These are phyloP conservation scores for Diceros bicornis DNA, from an alignment of 2,797 vertebrate species.

Conservation along the genomic window DNA sequence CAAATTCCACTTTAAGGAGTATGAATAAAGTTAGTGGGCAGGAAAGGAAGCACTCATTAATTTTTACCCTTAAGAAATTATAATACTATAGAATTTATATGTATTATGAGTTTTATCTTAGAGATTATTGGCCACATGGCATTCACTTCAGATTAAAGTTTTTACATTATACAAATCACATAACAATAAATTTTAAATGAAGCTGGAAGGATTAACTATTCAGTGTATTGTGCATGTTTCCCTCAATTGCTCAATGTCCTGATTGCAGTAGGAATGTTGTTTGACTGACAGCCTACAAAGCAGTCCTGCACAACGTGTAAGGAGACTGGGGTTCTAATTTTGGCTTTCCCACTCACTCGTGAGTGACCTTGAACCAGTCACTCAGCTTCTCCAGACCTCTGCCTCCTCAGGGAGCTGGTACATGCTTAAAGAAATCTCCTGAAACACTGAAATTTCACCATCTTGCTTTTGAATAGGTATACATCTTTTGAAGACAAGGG, in stretches of 20 bases:
- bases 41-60: background rate
- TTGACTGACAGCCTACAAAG: conserved; percentile 20
- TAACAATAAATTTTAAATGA: conserved; percentile 37
- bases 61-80: conserved; percentile 46
- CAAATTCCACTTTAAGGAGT: background rate
- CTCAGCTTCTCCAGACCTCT: background rate
- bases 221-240: background rate
- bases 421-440: background rate
- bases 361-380: background rate
- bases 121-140: background rate
- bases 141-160: conserved; percentile 59
- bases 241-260: background rate
- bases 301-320: background rate
- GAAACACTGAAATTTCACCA: background rate
- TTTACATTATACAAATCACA: background rate
- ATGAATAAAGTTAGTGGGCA: background rate
- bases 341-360: background rate
- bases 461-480: background rate
- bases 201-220: conserved; percentile 12
- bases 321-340: background rate
- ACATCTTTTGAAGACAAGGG: conserved; percentile 9
- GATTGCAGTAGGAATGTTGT: background rate
- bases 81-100: conserved; percentile 22
- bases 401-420: background rate
- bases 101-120: conserved; percentile 38